A percentile compares a stretch with the other conserved stretches of the same genome.
These are phyloP conservation scores for Auanema freiburgensis DNA, from an alignment of 2,888 invertebrate genomes.

Conservation along the genomic window DNA sequence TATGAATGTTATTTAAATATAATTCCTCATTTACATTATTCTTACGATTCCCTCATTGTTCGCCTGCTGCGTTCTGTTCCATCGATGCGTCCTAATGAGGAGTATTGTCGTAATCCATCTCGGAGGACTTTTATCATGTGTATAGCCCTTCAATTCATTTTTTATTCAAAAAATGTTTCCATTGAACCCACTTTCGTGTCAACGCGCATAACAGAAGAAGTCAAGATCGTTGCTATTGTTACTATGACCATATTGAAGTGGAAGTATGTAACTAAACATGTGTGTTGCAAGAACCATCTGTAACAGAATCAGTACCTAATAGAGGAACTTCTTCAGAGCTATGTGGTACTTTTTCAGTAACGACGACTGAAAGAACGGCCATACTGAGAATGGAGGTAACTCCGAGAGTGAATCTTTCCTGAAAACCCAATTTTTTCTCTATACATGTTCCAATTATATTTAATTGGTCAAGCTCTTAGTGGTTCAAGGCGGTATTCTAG, in stretches of 20 bases:
- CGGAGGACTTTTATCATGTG: slow-evolving; percentile 35
- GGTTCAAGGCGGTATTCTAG: too few species aligned
- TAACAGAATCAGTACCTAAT: slow-evolving; percentile 29
- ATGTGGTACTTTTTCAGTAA: slow-evolving; percentile 58
- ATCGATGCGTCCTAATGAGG: slow-evolving; percentile 12
- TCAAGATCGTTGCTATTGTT: slow-evolving; percentile 50
- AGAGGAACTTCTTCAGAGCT: slow-evolving; percentile 52
- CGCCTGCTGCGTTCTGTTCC: background rate
- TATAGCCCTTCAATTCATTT: slow-evolving; percentile 29
- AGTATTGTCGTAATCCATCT: slow-evolving; percentile 31
- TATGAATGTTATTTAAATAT: background rate
- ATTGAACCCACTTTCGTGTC: slow-evolving; percentile 31
- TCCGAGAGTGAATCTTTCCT: slow-evolving; percentile 58
- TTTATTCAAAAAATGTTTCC: background rate
- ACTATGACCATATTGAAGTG: slow-evolving; percentile 53
- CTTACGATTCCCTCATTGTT: background rate
- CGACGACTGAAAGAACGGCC: slow-evolving; percentile 54
- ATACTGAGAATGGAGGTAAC: slow-evolving; percentile 56
- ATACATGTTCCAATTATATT: too few species aligned
- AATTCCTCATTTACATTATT: background rate
- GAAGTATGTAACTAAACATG: slow-evolving; percentile 50
- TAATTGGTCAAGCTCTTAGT: too few species aligned
- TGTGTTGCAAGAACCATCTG: slow-evolving; percentile 4
- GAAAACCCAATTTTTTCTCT: slow-evolving; percentile 12
- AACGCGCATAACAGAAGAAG: slow-evolving; percentile 50